Evolutionary conservation across 2,113 vertebrate species (phyloP).

Genomic region (Dipodomys ordii): DNA sequence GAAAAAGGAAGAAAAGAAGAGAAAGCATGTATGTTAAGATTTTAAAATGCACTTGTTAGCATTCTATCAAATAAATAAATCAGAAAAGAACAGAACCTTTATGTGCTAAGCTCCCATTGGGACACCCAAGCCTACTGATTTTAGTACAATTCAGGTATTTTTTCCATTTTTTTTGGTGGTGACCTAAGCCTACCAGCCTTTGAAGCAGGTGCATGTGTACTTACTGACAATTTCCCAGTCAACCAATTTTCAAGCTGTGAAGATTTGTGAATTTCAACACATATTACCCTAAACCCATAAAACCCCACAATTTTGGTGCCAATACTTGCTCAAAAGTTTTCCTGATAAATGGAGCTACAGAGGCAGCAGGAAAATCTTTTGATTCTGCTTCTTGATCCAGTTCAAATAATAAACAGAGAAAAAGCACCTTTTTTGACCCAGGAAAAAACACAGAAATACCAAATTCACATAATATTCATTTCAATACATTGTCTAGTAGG

Average conservation of each 20-base stretch:
- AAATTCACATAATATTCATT: not conserved
- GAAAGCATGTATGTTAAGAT: not conserved
- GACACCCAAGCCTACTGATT: too few relatives aligned
- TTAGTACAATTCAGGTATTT: not conserved
- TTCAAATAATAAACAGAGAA: not conserved
- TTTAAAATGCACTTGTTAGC: not conserved
- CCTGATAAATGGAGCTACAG: not conserved
- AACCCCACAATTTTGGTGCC: not conserved
- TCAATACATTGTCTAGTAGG: not conserved
- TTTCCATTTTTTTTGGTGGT: not conserved
- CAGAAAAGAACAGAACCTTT: not conserved
- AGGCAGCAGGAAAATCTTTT: not conserved
- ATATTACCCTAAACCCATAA: not conserved
- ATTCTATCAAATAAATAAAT: not conserved
- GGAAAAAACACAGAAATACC: not conserved
- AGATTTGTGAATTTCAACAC: not conserved
- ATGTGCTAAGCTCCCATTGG: not conserved
- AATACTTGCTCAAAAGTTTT: not conserved
- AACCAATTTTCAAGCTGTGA: slow-evolving; percentile 24
- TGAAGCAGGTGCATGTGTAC: slow-evolving; percentile 11
- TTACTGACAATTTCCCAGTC: not conserved
- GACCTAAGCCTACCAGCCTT: not conserved
- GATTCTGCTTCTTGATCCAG: not conserved
- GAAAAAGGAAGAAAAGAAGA: too few relatives aligned
- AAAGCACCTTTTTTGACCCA: not conserved